These are phyloP conservation scores for Dromaius novaehollandiae DNA, from an alignment of 2,113 vertebrate genomes.

Conservation along the genomic window DNA sequence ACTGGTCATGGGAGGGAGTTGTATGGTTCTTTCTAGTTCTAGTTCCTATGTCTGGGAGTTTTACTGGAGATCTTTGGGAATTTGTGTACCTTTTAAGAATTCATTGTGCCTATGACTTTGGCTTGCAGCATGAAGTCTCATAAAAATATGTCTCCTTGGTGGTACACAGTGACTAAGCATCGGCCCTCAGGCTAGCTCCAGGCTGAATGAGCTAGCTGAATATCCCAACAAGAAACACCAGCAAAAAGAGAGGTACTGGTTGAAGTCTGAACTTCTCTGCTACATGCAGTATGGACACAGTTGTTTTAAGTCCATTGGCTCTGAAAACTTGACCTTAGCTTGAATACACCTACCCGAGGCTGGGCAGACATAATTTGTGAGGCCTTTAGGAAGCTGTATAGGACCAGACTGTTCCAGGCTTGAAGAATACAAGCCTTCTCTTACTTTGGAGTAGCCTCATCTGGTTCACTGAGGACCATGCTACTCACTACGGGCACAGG, in stretches of 20 bases:
- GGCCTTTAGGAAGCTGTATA: too few relatives aligned
- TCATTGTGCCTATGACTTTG: background rate
- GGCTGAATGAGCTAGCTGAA: background rate
- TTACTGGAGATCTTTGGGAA: background rate
- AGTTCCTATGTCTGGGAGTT: background rate
- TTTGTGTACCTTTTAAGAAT: background rate
- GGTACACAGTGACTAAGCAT: too few relatives aligned
- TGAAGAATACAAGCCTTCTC: background rate
- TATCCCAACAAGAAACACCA: accelerated
- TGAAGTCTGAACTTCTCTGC: background rate
- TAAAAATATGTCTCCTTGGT: background rate
- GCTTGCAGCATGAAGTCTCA: too few relatives aligned
- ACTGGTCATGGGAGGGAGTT: background rate
- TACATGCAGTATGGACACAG: background rate
- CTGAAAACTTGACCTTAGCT: background rate
- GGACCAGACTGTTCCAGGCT: background rate
- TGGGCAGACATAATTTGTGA: background rate
- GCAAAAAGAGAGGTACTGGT: background rate
- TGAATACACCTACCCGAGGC: background rate
- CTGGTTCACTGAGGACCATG: background rate
- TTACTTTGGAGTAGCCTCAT: background rate
- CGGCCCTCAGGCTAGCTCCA: background rate
- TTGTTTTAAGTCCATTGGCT: background rate
- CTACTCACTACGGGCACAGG: accelerated
- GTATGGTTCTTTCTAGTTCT: background rate